These are phyloP conservation scores for Drosophila lacteicornis DNA, from an alignment of 1,140 invertebrate genomes.

Conservation along the genomic window DNA sequence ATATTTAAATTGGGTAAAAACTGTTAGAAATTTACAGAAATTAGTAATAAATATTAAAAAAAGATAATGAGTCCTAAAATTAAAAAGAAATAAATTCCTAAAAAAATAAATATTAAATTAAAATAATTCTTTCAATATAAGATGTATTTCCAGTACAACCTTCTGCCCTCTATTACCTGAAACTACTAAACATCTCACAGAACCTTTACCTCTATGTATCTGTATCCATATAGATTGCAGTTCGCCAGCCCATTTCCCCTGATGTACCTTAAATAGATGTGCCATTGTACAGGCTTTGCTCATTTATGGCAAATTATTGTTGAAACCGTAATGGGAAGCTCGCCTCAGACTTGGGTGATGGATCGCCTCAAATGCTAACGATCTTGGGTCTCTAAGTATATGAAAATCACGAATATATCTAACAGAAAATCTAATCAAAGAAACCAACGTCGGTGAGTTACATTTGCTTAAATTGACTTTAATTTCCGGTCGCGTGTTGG, in stretches of 20 bases:
- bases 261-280: conserved; percentile 9
- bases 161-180: neutral
- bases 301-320: conserved; percentile 75
- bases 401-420: conserved; percentile 38
- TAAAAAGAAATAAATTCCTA: too few relatives aligned
- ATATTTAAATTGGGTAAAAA: too few relatives aligned
- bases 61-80: too few relatives aligned
- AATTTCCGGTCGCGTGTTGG: conserved; percentile 82
- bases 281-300: conserved; percentile 43
- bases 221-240: conserved; percentile 12
- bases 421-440: conserved; percentile 46
- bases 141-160: too few relatives aligned
- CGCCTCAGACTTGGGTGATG: conserved; percentile 20
- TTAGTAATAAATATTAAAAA: neutral
- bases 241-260: neutral
- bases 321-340: conserved; percentile 38
- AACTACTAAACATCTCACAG: neutral
- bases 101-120: too few relatives aligned
- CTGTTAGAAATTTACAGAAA: too few relatives aligned
- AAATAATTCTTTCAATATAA: too few relatives aligned
- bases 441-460: conserved; percentile 61
- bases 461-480: conserved; percentile 71
- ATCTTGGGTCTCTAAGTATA: conserved; percentile 11
- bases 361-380: conserved; percentile 44
- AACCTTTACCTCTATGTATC: conserved; percentile 12